Evolutionary conservation across 1,140 invertebrate species (phyloP).

Genomic region (Drosophila teissieri): DNA sequence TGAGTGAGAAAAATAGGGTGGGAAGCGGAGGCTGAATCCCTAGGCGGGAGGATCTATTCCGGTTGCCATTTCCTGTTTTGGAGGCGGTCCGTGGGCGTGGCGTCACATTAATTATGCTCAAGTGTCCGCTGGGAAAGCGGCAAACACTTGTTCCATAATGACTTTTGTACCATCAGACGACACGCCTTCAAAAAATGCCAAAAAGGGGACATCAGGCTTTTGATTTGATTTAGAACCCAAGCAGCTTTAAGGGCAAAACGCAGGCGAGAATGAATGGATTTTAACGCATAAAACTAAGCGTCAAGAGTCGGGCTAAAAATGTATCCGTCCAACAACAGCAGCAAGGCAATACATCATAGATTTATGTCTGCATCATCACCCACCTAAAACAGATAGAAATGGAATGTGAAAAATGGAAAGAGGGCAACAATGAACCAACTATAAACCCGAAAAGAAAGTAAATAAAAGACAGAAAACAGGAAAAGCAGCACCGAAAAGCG

Average conservation of each 20-base stretch:
- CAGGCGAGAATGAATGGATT: conserved; percentile 8
- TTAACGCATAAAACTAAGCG: conserved; percentile 49
- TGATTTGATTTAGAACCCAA: conserved; percentile 65
- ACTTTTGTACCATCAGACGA: conserved; percentile 60
- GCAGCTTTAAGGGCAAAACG: conserved; percentile 17
- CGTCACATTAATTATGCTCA: conserved; percentile 80
- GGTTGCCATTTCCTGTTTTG: conserved; percentile 56
- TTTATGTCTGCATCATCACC: conserved; percentile 76
- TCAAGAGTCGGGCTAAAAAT: conserved; percentile 48
- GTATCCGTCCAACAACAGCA: conserved; percentile 53
- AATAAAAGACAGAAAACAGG: conserved; percentile 32
- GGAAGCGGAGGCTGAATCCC: not conserved
- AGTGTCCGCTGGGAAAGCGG: conserved; percentile 80
- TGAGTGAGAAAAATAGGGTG: conserved; percentile 8
- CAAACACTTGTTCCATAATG: conserved; percentile 81
- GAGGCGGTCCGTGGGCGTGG: conserved; percentile 42
- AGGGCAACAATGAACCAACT: conserved; percentile 21
- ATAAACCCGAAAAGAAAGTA: conserved; percentile 36
- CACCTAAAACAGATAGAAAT: conserved; percentile 19
- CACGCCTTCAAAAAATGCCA: conserved; percentile 14
- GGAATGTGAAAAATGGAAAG: not conserved
- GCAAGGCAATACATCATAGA: conserved; percentile 74
- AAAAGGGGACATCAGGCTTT: conserved; percentile 36
- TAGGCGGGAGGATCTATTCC: conserved; percentile 38
- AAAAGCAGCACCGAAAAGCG: conserved; percentile 36